phyloP scores from a whole-genome alignment of 2,113 vertebrate species.

The Thomomys bottae region DNA sequence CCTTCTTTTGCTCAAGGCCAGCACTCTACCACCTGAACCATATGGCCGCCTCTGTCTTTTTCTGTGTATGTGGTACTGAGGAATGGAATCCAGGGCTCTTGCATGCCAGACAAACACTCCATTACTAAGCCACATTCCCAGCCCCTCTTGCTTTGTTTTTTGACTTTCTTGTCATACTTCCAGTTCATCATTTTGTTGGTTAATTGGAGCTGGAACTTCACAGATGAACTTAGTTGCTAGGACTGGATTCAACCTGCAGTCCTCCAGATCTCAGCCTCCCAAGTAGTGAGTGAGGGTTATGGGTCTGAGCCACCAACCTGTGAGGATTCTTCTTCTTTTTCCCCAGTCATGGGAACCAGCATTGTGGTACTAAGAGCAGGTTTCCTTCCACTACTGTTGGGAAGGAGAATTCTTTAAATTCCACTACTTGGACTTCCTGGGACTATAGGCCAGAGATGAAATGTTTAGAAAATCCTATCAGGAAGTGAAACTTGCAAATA shows the following conservation, averaged over 20 bases:
- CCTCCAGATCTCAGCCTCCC: not conserved
- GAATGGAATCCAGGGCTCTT: too few relatives aligned
- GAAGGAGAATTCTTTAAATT: conserved; percentile 52
- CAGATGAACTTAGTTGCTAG: too few relatives aligned
- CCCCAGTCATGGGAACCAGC: not conserved
- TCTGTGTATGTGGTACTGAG: too few relatives aligned
- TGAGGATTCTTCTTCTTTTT: not conserved
- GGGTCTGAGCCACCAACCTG: too few relatives aligned
- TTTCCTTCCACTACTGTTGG: conserved; percentile 35
- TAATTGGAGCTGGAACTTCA: too few relatives aligned
- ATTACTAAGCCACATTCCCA: too few relatives aligned
- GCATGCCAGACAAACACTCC: too few relatives aligned
- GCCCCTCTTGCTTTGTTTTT: not conserved
- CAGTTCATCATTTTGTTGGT: too few relatives aligned
- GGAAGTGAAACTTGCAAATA: conserved; percentile 55
- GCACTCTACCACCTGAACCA: too few relatives aligned
- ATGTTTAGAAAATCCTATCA: conserved; percentile 51
- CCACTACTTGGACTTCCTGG: conserved; percentile 29
- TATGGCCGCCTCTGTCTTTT: too few relatives aligned
- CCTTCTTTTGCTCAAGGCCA: too few relatives aligned
- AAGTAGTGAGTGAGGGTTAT: not conserved
- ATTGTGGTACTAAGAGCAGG: conserved; percentile 11
- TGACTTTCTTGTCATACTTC: not conserved
- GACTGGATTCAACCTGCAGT: too few relatives aligned
- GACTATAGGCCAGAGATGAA: conserved; percentile 36